A percentile compares a stretch with the other conserved stretches of the same genome.
Evolutionary conservation across 2,797 vertebrate species (phyloP).

Genomic region (Varecia variegata): DNA sequence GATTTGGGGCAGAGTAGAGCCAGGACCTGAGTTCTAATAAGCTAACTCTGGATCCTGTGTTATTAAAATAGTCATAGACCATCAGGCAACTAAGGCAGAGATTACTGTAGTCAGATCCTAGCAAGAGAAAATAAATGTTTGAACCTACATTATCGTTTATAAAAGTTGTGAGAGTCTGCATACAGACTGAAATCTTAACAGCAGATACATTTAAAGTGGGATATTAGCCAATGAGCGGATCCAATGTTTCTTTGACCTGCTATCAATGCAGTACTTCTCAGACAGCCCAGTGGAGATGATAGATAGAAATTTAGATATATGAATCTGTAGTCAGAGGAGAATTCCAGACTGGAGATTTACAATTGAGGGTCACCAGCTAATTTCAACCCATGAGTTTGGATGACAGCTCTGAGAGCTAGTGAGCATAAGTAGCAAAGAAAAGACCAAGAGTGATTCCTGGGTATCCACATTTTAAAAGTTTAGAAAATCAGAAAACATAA

Average conservation of each 20-base stretch:
- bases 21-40: neutral
- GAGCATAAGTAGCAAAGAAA: neutral
- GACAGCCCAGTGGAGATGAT: neutral
- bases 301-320: neutral
- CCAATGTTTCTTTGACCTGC: neutral
- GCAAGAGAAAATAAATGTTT: neutral
- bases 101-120: neutral
- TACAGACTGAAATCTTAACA: neutral
- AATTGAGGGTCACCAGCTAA: neutral
- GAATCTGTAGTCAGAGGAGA: neutral
- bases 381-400: neutral
- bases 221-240: neutral
- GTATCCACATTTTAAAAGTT: neutral
- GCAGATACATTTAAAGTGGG: neutral
- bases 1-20: neutral
- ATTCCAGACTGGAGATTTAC: neutral
- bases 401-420: neutral
- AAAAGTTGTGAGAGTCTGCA: neutral
- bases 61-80: too few species aligned
- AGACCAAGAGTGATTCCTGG: accelerated
- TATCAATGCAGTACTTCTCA: neutral
- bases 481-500: neutral
- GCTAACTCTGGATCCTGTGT: neutral
- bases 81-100: neutral
- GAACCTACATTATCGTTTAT: neutral